phyloP scores from a whole-genome alignment of 2,888 invertebrate species.

The Sepioteuthis lessoniana region DNA sequence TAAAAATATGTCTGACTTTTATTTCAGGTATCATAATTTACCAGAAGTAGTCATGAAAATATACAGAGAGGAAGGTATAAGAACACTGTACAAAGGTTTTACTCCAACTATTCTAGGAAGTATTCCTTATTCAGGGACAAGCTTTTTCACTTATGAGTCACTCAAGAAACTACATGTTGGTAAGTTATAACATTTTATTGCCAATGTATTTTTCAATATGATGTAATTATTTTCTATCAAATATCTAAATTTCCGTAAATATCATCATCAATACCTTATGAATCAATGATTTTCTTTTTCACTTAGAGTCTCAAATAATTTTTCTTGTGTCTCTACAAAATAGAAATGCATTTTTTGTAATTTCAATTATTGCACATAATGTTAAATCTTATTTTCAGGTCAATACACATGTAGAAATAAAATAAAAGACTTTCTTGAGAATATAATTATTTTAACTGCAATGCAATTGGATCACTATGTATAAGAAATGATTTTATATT shows the following conservation, averaged over 20 bases:
- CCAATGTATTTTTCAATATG: background rate
- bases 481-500: too few species aligned
- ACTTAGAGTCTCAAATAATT: too few species aligned
- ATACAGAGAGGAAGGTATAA: constrained; percentile 84
- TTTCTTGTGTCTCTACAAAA: too few species aligned
- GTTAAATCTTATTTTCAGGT: too few species aligned
- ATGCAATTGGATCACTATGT: too few species aligned
- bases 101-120: constrained; percentile 93
- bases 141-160: constrained; percentile 97
- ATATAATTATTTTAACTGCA: too few species aligned
- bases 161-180: constrained; percentile 82
- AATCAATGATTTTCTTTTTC: too few species aligned
- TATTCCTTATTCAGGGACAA: constrained; percentile 96
- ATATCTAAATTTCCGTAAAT: background rate
- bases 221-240: background rate
- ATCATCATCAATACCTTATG: background rate
- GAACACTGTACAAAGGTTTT: constrained; percentile 88
- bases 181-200: constrained; percentile 53
- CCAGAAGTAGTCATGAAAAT: constrained; percentile 79
- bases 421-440: too few species aligned
- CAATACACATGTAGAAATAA: too few species aligned
- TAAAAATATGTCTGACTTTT: background rate
- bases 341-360: too few species aligned
- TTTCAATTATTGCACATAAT: too few species aligned
- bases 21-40: constrained; percentile 71